Conservation (phyloP, 2,797 vertebrate species). For the Tamandua tetradactyla region DNA sequence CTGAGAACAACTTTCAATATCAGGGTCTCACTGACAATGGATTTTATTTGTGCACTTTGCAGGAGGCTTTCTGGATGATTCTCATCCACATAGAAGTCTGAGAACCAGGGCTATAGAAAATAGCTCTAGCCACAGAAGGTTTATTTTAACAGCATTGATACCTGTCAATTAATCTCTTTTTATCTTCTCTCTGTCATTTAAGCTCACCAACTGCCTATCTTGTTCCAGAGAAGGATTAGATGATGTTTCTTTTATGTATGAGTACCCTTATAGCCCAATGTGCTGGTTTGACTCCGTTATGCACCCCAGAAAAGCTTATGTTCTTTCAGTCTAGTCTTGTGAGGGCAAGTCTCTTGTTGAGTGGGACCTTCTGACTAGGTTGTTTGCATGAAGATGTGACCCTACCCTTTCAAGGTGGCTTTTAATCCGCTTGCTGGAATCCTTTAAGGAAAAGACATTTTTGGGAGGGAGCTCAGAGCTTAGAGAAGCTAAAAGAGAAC, state of each 20-base stretch:
- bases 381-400: too few species aligned
- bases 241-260: not conserved
- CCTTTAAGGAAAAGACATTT: too few species aligned
- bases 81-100: not conserved
- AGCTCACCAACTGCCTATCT: not conserved
- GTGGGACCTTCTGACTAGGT: too few species aligned
- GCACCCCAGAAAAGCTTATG: too few species aligned
- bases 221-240: not conserved
- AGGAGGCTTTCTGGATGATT: not conserved
- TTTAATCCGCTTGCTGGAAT: too few species aligned
- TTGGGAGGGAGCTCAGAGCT: too few species aligned
- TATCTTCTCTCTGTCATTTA: not conserved
- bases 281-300: too few species aligned
- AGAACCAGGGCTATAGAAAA: not conserved
- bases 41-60: conserved; percentile 3
- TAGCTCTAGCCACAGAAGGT: not conserved
- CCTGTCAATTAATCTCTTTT: not conserved
- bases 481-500: too few species aligned
- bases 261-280: not conserved
- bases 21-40: not conserved
- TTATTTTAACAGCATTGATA: not conserved
- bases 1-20: not conserved
- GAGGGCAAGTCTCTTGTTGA: too few species aligned
- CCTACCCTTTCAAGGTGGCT: too few species aligned
- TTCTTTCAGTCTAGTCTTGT: too few species aligned